These are phyloP conservation scores for Spea hammondii DNA, from an alignment of 2,797 vertebrate species.

Conservation along the genomic window DNA sequence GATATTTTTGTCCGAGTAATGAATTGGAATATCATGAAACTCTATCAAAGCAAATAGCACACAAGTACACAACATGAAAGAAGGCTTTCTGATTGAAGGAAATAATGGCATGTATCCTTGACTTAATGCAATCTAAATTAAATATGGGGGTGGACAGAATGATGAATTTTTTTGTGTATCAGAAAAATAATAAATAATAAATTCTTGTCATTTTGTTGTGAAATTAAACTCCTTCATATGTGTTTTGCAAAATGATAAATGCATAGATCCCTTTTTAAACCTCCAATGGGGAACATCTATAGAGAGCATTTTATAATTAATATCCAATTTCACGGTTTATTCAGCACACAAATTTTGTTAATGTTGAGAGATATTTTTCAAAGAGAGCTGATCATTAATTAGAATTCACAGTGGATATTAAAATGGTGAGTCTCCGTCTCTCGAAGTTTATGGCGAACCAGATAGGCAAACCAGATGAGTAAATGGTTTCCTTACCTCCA, in stretches of 20 bases:
- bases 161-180: constrained; percentile 20
- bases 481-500: too few species aligned
- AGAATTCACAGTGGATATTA: neutral
- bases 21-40: constrained; percentile 48
- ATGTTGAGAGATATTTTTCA: neutral
- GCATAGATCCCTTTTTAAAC: too few species aligned
- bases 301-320: neutral
- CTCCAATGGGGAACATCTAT: neutral
- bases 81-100: constrained; percentile 13
- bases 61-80: constrained; percentile 41
- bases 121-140: constrained; percentile 43
- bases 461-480: too few species aligned
- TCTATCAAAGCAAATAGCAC: constrained; percentile 48
- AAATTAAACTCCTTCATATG: neutral
- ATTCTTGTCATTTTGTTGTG: constrained; percentile 17
- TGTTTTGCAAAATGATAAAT: too few species aligned
- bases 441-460: neutral
- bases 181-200: neutral
- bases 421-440: neutral
- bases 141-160: neutral
- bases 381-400: neutral
- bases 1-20: constrained; percentile 52
- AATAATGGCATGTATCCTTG: constrained; percentile 37
- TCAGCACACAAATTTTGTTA: neutral
- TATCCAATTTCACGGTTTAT: neutral